phyloP scores from a whole-genome alignment of 2,888 invertebrate species.

The Campoplex nolae region DNA sequence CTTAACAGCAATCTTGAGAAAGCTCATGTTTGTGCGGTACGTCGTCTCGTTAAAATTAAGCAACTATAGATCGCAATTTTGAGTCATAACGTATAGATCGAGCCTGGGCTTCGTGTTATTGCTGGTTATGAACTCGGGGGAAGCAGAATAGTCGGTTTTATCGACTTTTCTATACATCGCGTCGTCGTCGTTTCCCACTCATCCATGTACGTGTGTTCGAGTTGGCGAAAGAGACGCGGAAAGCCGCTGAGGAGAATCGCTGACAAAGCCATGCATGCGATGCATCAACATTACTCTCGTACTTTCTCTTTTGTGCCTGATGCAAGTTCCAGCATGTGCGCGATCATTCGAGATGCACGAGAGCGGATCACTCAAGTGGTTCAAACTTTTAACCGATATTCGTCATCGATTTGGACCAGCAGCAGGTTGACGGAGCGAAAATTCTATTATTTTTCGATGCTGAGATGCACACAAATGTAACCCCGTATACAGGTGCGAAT shows the following conservation, averaged over 20 bases:
- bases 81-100: neutral
- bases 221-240: slow-evolving; percentile 7
- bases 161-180: slow-evolving; percentile 82
- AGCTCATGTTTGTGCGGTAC: neutral
- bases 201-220: slow-evolving; percentile 53
- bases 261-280: slow-evolving; percentile 10
- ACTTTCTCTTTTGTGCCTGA: slow-evolving; percentile 55
- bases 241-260: slow-evolving; percentile 21
- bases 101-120: neutral
- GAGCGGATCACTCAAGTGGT: slow-evolving; percentile 59
- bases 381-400: slow-evolving; percentile 63
- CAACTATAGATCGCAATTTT: neutral
- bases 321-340: slow-evolving; percentile 30
- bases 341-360: slow-evolving; percentile 41
- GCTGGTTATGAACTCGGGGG: slow-evolving; percentile 40
- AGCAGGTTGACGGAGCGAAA: slow-evolving; percentile 26
- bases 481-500: too few species aligned
- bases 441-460: slow-evolving; percentile 2
- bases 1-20: slow-evolving; percentile 13
- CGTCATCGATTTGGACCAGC: slow-evolving; percentile 36
- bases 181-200: slow-evolving; percentile 75
- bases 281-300: slow-evolving; percentile 34
- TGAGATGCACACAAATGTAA: neutral
- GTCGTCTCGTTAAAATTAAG: neutral
- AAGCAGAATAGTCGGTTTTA: slow-evolving; percentile 79